Conservation (phyloP, 2,113 vertebrate genomes). For the Bolborhynchus lineola region DNA sequence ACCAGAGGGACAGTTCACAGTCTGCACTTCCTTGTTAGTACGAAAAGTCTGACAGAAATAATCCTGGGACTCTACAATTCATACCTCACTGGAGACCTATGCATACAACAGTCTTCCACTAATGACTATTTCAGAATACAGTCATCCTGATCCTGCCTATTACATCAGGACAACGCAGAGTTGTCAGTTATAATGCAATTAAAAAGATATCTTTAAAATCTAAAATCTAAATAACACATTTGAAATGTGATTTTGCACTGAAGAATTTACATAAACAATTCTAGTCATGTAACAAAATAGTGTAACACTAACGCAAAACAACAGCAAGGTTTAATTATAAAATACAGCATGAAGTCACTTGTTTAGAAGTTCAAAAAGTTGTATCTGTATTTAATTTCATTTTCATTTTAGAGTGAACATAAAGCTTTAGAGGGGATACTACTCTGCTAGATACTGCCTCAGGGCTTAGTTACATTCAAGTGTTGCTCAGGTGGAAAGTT, state of each 20-base stretch:
- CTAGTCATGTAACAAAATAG: neutral
- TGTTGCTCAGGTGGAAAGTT: neutral
- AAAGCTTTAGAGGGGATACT: neutral
- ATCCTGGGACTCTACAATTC: neutral
- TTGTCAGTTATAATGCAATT: neutral
- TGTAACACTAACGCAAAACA: neutral
- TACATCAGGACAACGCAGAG: neutral
- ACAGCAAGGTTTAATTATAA: neutral
- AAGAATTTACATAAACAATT: neutral
- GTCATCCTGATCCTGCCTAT: neutral
- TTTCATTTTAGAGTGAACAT: neutral
- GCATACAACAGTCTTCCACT: neutral
- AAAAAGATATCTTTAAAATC: neutral
- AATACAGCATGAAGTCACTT: neutral
- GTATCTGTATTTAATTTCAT: neutral
- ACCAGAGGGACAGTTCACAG: neutral
- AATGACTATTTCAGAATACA: neutral
- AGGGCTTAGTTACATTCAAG: neutral
- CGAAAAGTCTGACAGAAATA: neutral
- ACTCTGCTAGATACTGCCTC: neutral
- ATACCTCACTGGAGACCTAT: neutral
- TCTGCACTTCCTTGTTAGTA: neutral
- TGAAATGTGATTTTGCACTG: neutral
- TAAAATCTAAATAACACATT: neutral
- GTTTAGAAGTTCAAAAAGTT: neutral